Evolutionary conservation across 2,113 vertebrate species (phyloP).

Genomic region (Crypturellus undulatus): DNA sequence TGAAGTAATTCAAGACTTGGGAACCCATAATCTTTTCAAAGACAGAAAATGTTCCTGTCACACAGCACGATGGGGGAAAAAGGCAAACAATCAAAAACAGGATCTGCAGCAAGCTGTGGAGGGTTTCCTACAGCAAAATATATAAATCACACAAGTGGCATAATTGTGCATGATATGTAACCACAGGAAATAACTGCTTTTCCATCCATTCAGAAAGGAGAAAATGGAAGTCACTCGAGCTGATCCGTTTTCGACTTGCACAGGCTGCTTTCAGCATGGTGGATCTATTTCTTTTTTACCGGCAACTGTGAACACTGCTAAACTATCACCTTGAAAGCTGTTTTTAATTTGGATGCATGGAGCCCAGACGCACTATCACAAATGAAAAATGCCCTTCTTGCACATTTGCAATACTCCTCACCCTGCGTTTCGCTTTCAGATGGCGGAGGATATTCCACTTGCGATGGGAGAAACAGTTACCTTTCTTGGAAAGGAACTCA

Average conservation of each 20-base stretch:
- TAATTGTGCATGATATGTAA: slow-evolving; percentile 61
- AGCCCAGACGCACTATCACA: neutral
- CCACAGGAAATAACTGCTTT: slow-evolving; percentile 54
- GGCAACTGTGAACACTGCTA: neutral
- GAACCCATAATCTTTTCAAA: neutral
- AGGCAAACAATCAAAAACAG: neutral
- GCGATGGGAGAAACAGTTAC: neutral
- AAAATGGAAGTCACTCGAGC: slow-evolving; percentile 55
- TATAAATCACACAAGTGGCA: neutral
- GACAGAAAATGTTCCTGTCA: neutral
- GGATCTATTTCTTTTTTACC: neutral
- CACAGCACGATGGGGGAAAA: neutral
- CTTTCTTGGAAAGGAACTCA: neutral
- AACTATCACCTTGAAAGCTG: neutral
- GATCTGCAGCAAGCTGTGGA: neutral
- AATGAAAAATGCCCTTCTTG: neutral
- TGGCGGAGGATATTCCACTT: neutral
- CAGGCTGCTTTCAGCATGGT: neutral
- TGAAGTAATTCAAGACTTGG: neutral
- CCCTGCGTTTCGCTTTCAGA: neutral
- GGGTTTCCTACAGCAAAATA: neutral
- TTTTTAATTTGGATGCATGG: neutral
- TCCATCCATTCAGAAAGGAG: slow-evolving; percentile 44
- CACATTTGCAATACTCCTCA: neutral
- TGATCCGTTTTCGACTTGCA: slow-evolving; percentile 33